Percentiles rank a stretch among this genome's conserved stretches.
phyloP scores from a whole-genome alignment of 1,140 invertebrate species.

The Calycopis cecrops region DNA sequence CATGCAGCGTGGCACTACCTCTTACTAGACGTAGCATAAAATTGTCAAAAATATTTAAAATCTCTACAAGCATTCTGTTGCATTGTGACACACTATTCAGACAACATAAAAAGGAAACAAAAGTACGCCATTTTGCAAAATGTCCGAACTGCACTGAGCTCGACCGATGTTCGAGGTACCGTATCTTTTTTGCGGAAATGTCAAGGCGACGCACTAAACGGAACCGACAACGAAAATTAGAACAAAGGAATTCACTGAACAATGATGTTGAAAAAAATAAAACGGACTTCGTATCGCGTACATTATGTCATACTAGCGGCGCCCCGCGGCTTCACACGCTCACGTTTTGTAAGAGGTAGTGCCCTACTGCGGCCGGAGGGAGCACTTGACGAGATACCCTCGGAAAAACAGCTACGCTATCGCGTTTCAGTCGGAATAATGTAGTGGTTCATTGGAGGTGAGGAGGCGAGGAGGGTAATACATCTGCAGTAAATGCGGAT shows the following conservation, averaged over 20 bases:
- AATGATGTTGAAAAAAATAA: constrained; percentile 1
- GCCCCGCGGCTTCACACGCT: neutral
- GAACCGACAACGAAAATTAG: constrained; percentile 3
- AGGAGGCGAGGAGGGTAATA: too few species aligned
- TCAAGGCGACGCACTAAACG: neutral
- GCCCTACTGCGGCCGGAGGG: too few species aligned
- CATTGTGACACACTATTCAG: too few species aligned
- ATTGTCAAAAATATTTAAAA: too few species aligned
- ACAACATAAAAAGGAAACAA: neutral
- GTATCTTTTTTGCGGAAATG: constrained; percentile 4
- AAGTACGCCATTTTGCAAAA: neutral
- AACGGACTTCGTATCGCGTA: neutral
- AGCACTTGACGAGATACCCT: too few species aligned
- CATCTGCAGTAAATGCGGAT: too few species aligned
- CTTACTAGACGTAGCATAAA: too few species aligned
- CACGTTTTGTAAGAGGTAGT: neutral
- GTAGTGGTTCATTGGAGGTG: too few species aligned
- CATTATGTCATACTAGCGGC: neutral
- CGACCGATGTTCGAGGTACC: neutral
- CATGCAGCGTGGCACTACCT: too few species aligned
- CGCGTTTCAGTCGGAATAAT: too few species aligned
- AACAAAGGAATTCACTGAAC: constrained; percentile 5
- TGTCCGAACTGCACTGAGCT: neutral
- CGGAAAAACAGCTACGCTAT: too few species aligned
- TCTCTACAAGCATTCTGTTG: too few species aligned